phyloP scores from a whole-genome alignment of 2,888 invertebrate species.

The Stomorhina lunata region DNA sequence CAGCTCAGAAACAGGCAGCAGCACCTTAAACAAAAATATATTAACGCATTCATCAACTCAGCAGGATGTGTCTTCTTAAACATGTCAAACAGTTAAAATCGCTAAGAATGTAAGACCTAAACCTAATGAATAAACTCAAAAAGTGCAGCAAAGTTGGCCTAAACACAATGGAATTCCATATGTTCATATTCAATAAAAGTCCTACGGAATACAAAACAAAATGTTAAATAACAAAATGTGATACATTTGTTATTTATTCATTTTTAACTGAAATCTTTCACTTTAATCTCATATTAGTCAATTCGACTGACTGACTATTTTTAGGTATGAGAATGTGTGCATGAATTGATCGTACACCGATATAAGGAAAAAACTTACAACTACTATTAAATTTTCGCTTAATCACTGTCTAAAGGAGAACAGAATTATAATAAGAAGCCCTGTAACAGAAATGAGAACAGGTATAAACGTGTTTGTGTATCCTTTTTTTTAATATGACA shows the following conservation, averaged over 20 bases:
- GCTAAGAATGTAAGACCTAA: constrained; percentile 29
- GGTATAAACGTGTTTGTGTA: constrained; percentile 40
- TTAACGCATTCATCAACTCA: constrained; percentile 65
- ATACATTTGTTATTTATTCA: constrained; percentile 42
- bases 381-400: constrained; percentile 67
- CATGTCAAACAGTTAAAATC: constrained; percentile 49
- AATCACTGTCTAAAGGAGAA: constrained; percentile 65
- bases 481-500: constrained; percentile 67
- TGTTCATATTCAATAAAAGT: constrained; percentile 56
- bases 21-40: constrained; percentile 22
- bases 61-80: constrained; percentile 60
- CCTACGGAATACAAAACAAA: constrained; percentile 14
- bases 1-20: constrained; percentile 17
- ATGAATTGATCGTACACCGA: not conserved
- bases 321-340: not conserved
- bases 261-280: constrained; percentile 61
- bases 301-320: constrained; percentile 20
- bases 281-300: constrained; percentile 69
- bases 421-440: not conserved
- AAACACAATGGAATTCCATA: constrained; percentile 36
- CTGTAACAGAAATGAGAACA: constrained; percentile 11
- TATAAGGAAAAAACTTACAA: constrained; percentile 22
- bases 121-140: constrained; percentile 2
- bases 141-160: not conserved
- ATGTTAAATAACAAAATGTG: constrained; percentile 6